Percentiles rank a stretch among this genome's conserved stretches.
These are phyloP conservation scores for Drosophila seguyi DNA, from an alignment of 1,140 invertebrate genomes.

Conservation along the genomic window DNA sequence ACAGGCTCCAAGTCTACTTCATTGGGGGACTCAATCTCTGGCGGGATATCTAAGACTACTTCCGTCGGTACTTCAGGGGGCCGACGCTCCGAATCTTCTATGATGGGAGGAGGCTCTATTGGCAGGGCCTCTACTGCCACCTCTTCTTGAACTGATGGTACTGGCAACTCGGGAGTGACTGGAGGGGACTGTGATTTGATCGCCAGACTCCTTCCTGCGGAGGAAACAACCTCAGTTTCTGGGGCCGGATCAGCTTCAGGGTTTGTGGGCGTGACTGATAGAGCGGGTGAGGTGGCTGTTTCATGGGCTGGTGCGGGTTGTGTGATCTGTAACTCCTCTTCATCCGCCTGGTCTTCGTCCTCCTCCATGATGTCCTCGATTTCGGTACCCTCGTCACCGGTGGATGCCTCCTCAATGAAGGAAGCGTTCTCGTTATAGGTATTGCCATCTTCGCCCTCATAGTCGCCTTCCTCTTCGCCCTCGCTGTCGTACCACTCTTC, in stretches of 20 bases:
- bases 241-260: constrained; percentile 25
- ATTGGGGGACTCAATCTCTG: not conserved
- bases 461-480: constrained; percentile 81
- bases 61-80: constrained; percentile 35
- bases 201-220: constrained; percentile 33
- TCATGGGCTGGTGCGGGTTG: constrained; percentile 15
- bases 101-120: not conserved
- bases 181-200: not conserved
- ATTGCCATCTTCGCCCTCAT: constrained; percentile 61
- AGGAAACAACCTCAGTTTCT: constrained; percentile 54
- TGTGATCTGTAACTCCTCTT: constrained; percentile 20
- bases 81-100: constrained; percentile 84
- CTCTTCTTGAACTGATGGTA: not conserved
- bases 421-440: constrained; percentile 56
- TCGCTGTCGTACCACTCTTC: constrained; percentile 86
- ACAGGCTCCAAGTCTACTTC: constrained; percentile 4
- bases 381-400: constrained; percentile 67
- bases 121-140: not conserved
- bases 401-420: constrained; percentile 67
- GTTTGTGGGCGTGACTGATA: constrained; percentile 69
- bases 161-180: not conserved
- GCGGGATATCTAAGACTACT: not conserved
- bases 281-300: constrained; percentile 52
- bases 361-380: constrained; percentile 71
- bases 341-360: constrained; percentile 41